A percentile compares a stretch with the other conserved stretches of the same genome.
These are phyloP conservation scores for Cryptosula pallasiana DNA, from an alignment of 2,888 invertebrate species.

Conservation along the genomic window DNA sequence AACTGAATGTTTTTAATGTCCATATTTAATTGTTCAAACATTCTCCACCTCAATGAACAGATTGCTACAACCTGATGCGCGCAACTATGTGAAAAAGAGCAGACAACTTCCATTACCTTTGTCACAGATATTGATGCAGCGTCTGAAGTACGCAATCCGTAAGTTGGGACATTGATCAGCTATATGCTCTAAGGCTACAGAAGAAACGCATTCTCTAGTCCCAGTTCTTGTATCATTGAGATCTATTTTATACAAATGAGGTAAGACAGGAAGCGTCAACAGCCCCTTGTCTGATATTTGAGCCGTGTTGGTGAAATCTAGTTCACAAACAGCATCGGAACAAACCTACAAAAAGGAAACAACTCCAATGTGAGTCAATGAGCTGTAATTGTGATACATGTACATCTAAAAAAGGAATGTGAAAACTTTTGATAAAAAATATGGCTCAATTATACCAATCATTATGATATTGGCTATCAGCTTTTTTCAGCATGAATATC, in stretches of 20 bases:
- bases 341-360: background rate
- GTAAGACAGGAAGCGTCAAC: background rate
- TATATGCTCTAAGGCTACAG: background rate
- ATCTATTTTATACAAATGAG: slow-evolving; percentile 14
- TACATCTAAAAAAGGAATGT: too few relatives aligned
- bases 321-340: background rate
- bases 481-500: too few relatives aligned
- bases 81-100: background rate
- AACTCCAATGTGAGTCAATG: background rate
- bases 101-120: background rate
- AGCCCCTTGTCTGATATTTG: background rate
- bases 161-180: background rate
- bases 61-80: too few relatives aligned
- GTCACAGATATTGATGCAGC: slow-evolving; percentile 15
- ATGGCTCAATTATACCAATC: too few relatives aligned
- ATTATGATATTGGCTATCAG: too few relatives aligned
- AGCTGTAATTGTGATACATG: too few relatives aligned
- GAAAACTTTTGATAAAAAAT: too few relatives aligned
- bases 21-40: too few relatives aligned
- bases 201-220: background rate
- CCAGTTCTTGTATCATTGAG: slow-evolving; percentile 12
- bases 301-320: slow-evolving; percentile 18
- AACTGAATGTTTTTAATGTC: too few relatives aligned
- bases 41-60: too few relatives aligned
- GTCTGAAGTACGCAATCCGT: slow-evolving; percentile 7